Evolutionary conservation across 2,797 vertebrate species (phyloP), one percentile per base, ranked within the genome.

Genomic region (Ambastaia sidthimunki): DNA sequence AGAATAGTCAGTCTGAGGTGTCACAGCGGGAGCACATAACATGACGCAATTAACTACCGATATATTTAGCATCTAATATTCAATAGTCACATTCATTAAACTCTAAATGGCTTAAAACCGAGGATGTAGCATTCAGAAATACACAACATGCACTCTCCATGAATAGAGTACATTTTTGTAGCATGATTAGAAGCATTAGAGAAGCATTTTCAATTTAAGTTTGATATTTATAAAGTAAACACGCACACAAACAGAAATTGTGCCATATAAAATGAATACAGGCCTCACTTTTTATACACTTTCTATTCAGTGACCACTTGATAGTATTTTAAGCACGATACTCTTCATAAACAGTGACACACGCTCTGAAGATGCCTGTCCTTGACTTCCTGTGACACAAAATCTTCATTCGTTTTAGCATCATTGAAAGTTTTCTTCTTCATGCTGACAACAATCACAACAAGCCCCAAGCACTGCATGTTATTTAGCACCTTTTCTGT

Each of bases 401-500:
- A 69, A 59, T 16, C 1, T 7, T 65, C 19, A 78, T 72, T 77
- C 23, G 59, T 54, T 78, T 68, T 15, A 48, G 59, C 12, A 54
- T 57, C 50, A 66, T 15, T 72, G 23, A 15, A 68, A 68, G 71
- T 72, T 76, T 68, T 59, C 34, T 68, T 41, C 69, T 72, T 52
- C 28, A 62, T 18, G 74, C 12, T 68, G 37, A 28, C 66, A 78
- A 69, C 52, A 82, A 74, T n/a, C 23, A 50, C n/a, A 76, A 50
- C 44, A 66, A 31, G 47, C 71, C 77, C 55, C 16, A 63, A 70
- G 31, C 60, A 52, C n/a, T 31, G 34, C 60, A 79, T 50, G 60
- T 66, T 71, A 78, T 48, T 79, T 66, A 57, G 48, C 70, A 21
- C 48, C 37, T 75, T 44, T 44, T 68, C 66, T 74, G 63, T 76